Conservation (phyloP, 2,113 vertebrate genomes). For the Geococcyx californianus region DNA sequence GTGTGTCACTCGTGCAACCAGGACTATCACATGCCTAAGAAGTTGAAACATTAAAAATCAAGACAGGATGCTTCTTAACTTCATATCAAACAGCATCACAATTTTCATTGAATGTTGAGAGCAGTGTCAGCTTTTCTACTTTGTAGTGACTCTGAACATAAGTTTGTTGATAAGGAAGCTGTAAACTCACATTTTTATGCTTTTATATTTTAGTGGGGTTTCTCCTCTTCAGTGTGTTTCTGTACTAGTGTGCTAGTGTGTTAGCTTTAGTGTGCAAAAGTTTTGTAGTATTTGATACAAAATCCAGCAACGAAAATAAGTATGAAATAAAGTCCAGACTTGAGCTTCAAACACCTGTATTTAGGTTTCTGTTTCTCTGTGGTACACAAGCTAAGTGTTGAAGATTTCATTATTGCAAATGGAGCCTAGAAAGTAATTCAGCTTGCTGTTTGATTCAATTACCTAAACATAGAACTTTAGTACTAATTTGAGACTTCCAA, state of each 20-base stretch:
- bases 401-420: not conserved
- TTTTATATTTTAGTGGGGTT: not conserved
- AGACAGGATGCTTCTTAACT: not conserved
- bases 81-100: not conserved
- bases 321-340: not conserved
- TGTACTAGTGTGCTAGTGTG: not conserved
- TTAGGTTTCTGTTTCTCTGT: not conserved
- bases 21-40: not conserved
- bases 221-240: not conserved
- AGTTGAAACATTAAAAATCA: not conserved
- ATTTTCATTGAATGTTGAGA: not conserved
- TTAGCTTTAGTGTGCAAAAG: not conserved
- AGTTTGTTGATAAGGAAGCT: not conserved
- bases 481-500: not conserved
- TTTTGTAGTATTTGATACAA: not conserved
- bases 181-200: not conserved
- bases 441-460: not conserved
- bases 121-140: not conserved
- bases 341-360: not conserved
- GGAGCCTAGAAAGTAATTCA: not conserved
- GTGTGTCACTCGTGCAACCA: fast-evolving
- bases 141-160: not conserved
- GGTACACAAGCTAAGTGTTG: not conserved
- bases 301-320: not conserved
- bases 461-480: not conserved